These are phyloP conservation scores for Stercorarius parasiticus DNA, from an alignment of 2,113 vertebrate genomes.

Conservation along the genomic window DNA sequence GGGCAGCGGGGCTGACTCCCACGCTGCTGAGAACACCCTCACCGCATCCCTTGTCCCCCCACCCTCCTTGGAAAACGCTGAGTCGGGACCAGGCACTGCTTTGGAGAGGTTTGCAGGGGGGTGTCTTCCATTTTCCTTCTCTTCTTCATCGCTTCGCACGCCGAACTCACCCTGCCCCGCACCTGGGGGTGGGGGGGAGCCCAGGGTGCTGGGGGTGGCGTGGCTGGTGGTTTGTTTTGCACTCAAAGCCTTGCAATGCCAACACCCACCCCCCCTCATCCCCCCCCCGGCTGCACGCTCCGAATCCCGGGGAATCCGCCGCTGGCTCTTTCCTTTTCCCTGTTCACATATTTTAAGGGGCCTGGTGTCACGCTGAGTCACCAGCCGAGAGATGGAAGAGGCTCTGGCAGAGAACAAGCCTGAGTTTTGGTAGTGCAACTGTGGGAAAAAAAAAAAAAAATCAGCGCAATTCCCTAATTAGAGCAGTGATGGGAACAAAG, in stretches of 20 bases:
- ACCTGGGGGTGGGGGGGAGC: accelerated
- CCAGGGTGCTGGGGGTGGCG: background rate
- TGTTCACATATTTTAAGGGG: background rate
- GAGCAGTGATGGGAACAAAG: constrained; percentile 28
- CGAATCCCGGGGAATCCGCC: accelerated
- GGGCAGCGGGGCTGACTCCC: background rate
- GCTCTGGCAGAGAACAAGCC: constrained; percentile 16
- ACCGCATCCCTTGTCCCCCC: accelerated
- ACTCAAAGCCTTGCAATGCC: background rate
- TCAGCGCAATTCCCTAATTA: background rate
- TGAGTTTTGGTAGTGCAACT: background rate
- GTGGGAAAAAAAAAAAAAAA: background rate
- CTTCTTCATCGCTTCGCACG: background rate
- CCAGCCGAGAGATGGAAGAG: background rate
- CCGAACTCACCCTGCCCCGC: accelerated
- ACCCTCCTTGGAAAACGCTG: background rate
- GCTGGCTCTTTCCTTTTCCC: background rate
- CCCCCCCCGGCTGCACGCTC: accelerated
- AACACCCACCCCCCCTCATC: accelerated
- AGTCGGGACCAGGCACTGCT: background rate
- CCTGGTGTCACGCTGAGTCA: constrained; percentile 33
- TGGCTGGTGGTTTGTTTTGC: background rate
- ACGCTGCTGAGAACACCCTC: background rate
- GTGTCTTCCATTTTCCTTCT: background rate
- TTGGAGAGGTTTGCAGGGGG: background rate